Base-by-base conservation (phyloP, 2,113 vertebrate genomes). In the Albula glossodonta region DNA sequence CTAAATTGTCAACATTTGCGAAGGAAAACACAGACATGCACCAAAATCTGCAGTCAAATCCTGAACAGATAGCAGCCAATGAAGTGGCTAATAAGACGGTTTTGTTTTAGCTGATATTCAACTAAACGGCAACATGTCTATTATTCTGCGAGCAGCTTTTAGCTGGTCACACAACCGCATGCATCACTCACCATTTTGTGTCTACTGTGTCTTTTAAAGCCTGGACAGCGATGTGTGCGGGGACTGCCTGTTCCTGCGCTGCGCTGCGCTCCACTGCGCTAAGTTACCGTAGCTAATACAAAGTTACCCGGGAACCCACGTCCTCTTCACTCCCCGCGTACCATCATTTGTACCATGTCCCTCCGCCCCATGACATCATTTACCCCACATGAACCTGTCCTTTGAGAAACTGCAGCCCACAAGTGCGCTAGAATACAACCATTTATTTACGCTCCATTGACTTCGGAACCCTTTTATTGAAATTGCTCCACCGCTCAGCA, bases 151-250 rank as follows among this genome's bases (percentile, higher is more conserved):
- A 56, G 6, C 53, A 12, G 53, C 53, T 56, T 9, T 56, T 12
- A 12, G 53, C 53, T 56, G 53, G 12, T 56, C 53, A 56, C 12
- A 56, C 12, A 56, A 56, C 53, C 53, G 12, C 53, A 56, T 56
- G 53, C 53, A 22, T 25, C 88, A 93, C 93, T 94, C 86, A 94
- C 93, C 93, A 94, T 94, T 87, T 85, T 81, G 51, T 49, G 90
- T 86, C 83, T 87, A 87, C 85, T 80, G 87, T 85, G 82, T 90
- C 85, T 86, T 88, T 17, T 74, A 81, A 87, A 86, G 89, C 88
- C 80, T 31, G 19, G 49, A 83, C 86, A 85, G 91, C 57, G 87
- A 86, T 12, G 25, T 82, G n/a, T 78, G 22, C 9, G 22, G 41
- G 41, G 11, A 51, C 74, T 19, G 5, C 53, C 53, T 6, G 53